phyloP scores from a whole-genome alignment of 1,140 invertebrate species.

The Diplogasteroides magnus region DNA sequence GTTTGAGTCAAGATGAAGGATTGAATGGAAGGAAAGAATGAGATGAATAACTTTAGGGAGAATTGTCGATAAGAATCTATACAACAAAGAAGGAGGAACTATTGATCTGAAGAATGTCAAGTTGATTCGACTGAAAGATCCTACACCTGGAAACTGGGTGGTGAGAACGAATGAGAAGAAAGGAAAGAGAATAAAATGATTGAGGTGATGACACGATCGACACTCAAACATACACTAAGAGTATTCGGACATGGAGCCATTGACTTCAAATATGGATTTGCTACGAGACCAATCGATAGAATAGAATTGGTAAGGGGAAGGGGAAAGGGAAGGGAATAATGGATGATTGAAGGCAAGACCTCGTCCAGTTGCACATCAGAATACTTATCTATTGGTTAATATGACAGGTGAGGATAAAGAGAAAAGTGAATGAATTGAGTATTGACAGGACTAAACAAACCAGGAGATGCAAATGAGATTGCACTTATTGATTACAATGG shows the following conservation, averaged over 20 bases:
- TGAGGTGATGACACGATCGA: slow-evolving; percentile 32
- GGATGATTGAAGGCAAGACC: slow-evolving; percentile 51
- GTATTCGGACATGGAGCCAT: slow-evolving; percentile 66
- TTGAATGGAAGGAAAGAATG: too few relatives aligned
- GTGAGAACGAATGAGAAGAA: slow-evolving; percentile 46
- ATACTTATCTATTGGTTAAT: slow-evolving; percentile 60
- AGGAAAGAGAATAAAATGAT: not conserved
- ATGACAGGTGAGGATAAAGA: too few relatives aligned
- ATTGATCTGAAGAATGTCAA: slow-evolving; percentile 62
- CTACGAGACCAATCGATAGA: slow-evolving; percentile 58
- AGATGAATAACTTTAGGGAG: slow-evolving; percentile 38
- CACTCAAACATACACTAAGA: slow-evolving; percentile 65
- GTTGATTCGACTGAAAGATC: slow-evolving; percentile 64
- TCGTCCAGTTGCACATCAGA: slow-evolving; percentile 47
- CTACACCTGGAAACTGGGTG: slow-evolving; percentile 64
- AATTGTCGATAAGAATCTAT: slow-evolving; percentile 41
- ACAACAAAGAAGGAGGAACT: slow-evolving; percentile 44
- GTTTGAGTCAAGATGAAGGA: not conserved
- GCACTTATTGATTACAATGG: slow-evolving; percentile 61
- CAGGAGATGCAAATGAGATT: slow-evolving; percentile 57
- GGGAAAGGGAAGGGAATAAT: too few relatives aligned
- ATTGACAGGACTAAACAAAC: too few relatives aligned
- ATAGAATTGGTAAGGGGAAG: slow-evolving; percentile 57
- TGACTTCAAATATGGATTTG: slow-evolving; percentile 68
- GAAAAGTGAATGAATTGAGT: too few relatives aligned